Evolutionary conservation across 2,113 vertebrate genomes (phyloP).

Genomic region (Gymnobelideus leadbeateri): DNA sequence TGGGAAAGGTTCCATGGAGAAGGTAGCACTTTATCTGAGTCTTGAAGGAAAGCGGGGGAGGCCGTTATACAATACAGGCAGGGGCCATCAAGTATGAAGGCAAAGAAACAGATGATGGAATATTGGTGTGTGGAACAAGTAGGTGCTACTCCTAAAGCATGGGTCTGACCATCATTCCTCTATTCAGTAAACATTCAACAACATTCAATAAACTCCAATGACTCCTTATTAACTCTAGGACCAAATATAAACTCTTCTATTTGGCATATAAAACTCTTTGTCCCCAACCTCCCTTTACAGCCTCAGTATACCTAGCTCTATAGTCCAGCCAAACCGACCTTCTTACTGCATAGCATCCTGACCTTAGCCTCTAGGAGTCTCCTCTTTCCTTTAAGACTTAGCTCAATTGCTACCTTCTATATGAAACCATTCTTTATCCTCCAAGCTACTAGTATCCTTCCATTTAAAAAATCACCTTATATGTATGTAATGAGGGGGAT

Average conservation of each 20-base stretch:
- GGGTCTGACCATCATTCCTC: background rate
- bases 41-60: background rate
- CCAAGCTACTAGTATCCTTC: background rate
- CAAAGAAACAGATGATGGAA: background rate
- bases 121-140: background rate
- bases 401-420: no score
- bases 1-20: background rate
- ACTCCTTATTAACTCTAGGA: background rate
- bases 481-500: background rate
- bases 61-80: background rate
- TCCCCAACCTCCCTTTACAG: background rate
- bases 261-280: background rate
- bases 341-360: background rate
- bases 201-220: background rate
- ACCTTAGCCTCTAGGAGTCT: no score
- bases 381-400: no score
- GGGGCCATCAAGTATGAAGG: background rate
- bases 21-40: background rate
- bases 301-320: background rate
- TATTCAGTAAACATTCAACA: background rate
- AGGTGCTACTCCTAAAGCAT: background rate
- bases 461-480: background rate
- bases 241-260: background rate
- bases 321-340: background rate
- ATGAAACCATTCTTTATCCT: no score